Evolutionary conservation across 2,888 invertebrate species (phyloP).

Genomic region (Nasonia oneida): DNA sequence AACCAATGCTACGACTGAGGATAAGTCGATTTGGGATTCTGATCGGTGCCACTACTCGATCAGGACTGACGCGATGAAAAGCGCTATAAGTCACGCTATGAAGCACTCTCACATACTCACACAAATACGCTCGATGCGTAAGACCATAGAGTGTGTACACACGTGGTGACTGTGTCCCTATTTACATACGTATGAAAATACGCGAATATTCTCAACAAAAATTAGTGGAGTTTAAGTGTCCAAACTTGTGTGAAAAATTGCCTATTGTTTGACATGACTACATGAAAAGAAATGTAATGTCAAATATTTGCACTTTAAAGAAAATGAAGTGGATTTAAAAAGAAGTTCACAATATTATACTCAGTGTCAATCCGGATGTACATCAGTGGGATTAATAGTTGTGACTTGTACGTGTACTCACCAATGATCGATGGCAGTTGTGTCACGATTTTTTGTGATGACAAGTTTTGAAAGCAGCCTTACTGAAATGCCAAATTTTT

Average conservation of each 20-base stretch:
- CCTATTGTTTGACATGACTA: slow-evolving; percentile 44
- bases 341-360: slow-evolving; percentile 56
- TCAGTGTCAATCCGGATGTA: slow-evolving; percentile 62
- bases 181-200: too few species aligned
- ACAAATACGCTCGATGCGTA: too few species aligned
- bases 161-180: too few species aligned
- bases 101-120: too few species aligned
- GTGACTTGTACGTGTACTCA: slow-evolving; percentile 62
- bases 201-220: too few species aligned
- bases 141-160: too few species aligned
- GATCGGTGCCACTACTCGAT: too few species aligned
- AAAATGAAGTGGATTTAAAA: slow-evolving; percentile 40
- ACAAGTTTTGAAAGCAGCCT: slow-evolving; percentile 9
- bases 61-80: too few species aligned
- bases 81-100: too few species aligned
- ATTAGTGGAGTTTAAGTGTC: slow-evolving; percentile 61
- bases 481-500: neutral
- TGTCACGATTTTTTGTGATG: neutral
- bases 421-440: slow-evolving; percentile 30
- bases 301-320: slow-evolving; percentile 46
- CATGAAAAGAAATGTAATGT: slow-evolving; percentile 51
- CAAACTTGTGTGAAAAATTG: slow-evolving; percentile 53
- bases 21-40: too few species aligned
- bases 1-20: too few species aligned
- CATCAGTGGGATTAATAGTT: slow-evolving; percentile 54